Evolutionary conservation across 2,113 vertebrate species (phyloP).

Genomic region (Eira barbara): DNA sequence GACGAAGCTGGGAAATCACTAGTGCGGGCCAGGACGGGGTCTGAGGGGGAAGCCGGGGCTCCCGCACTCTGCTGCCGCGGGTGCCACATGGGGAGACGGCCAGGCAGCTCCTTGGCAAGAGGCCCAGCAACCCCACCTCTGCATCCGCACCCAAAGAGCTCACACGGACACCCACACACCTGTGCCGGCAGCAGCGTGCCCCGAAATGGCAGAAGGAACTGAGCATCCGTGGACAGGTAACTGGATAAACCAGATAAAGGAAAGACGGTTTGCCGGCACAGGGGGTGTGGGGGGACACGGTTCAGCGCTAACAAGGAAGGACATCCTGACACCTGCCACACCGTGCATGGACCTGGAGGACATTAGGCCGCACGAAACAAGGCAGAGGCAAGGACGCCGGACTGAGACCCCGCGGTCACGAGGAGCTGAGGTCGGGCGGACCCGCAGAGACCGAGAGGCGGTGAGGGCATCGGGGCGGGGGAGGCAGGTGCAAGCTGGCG

Average conservation of each 20-base stretch:
- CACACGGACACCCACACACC: background rate
- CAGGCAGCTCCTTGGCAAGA: background rate
- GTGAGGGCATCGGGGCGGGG: accelerated
- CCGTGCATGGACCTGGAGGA: background rate
- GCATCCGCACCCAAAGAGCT: background rate
- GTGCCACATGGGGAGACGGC: background rate
- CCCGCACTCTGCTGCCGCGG: accelerated
- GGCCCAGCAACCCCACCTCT: background rate
- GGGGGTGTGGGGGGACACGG: accelerated
- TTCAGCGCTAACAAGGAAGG: background rate
- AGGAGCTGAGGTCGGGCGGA: background rate
- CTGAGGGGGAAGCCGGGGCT: background rate
- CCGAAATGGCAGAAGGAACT: background rate
- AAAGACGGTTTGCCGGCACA: accelerated
- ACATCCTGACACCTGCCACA: accelerated
- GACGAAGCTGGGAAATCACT: background rate
- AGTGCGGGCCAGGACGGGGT: background rate
- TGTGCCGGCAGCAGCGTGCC: accelerated
- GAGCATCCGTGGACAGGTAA: accelerated
- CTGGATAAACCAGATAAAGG: no score
- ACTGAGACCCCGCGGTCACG: accelerated
- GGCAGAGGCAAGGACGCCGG: background rate
- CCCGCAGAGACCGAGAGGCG: background rate
- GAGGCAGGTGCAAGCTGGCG: no score
- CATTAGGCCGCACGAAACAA: accelerated